A percentile compares a stretch with the other conserved stretches of the same genome.
Evolutionary conservation across 2,797 vertebrate genomes (phyloP).

Genomic region (Triplophysa yarkandensis): DNA sequence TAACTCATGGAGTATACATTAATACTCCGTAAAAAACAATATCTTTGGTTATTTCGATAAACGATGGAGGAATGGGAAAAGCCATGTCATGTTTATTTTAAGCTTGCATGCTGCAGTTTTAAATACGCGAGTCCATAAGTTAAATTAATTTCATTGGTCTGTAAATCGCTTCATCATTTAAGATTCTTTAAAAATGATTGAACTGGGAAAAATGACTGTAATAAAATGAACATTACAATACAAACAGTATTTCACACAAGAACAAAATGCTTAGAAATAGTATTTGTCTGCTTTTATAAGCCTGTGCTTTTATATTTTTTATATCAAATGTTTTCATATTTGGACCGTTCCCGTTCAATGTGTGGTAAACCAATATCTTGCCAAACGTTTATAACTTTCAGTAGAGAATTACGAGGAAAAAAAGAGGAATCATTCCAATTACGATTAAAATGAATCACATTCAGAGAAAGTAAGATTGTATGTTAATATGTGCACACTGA

Average conservation of each 20-base stretch:
- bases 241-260: constrained; percentile 41
- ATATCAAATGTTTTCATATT: no score
- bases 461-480: constrained; percentile 21
- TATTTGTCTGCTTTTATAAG: not conserved
- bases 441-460: not conserved
- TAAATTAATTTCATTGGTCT: no score
- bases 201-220: constrained; percentile 26
- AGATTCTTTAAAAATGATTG: no score
- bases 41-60: constrained; percentile 9
- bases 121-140: no score
- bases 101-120: no score
- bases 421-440: not conserved
- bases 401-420: not conserved
- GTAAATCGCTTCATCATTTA: no score
- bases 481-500: constrained; percentile 14
- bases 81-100: no score
- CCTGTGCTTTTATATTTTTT: not conserved
- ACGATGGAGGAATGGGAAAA: no score
- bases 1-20: not conserved
- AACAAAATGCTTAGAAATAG: constrained; percentile 33
- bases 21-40: not conserved
- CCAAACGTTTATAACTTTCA: not conserved
- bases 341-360: not conserved
- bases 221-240: constrained; percentile 3
- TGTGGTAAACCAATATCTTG: not conserved